Evolutionary conservation across 2,888 invertebrate species (phyloP), one percentile per base, ranked within the genome.

Genomic region (Yponomeuta cagnagella): DNA sequence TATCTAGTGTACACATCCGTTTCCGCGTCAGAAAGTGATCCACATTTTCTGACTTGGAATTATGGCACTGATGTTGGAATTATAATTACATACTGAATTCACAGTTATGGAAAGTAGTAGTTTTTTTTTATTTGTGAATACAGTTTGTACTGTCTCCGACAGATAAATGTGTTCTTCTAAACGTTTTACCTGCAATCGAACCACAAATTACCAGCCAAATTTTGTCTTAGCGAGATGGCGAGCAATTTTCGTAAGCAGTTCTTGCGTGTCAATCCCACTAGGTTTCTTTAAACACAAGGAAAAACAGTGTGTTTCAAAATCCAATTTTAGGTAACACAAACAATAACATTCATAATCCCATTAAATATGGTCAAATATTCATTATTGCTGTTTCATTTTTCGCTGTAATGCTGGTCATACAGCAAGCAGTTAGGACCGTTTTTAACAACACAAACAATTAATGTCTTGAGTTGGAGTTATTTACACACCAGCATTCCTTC

Each of bases 401-500:
- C 52, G 10, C 52, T 52, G 10, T 52, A 12, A 52, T 52, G 2
- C 6, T 52, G 52, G 5, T 0, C 33, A 4, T 2, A 52, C 52
- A 2, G 12, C 52, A 52, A 12, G 52, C 52, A 8, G 6, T 52
- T 33, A 33, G 33, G 33, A 5, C 3, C 33, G 2, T 33, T 33
- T 5, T 33, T 33, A 33, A 43, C 43, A 89, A 89, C 88, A 86
- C 87, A 84, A 37, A 65, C 70, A 70, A 72, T 72, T 70, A 88
- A 88, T 82, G 87, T 80, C 78, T 82, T 58, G 52, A 82, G 85
- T 85, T 84, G 83, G 88, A 87, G 89, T 88, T 90, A 89, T 33
- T 90, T 90, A 90, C 88, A 80, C 84, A 79, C 89, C 89, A 90
- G 89, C 89, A 90, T 90, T 80, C 83, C 86, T 82, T 58, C 52